Evolutionary conservation across 2,797 vertebrate genomes (phyloP).

Genomic region (Phalanger gymnotis): DNA sequence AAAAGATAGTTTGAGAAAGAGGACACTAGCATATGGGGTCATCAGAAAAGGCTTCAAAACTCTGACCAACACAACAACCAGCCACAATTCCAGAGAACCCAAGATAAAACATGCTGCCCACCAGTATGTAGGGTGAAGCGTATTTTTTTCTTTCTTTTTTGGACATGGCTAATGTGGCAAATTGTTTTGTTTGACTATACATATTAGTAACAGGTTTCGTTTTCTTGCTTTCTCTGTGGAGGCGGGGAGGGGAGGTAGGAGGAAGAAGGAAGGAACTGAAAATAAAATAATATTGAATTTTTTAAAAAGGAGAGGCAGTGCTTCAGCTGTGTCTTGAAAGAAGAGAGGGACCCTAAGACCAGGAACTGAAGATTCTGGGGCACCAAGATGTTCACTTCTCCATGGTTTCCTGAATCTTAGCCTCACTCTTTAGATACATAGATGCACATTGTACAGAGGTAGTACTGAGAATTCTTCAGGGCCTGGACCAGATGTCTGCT

Average conservation of each 20-base stretch:
- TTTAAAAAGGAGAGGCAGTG: background rate
- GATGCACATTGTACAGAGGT: background rate
- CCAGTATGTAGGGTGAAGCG: background rate
- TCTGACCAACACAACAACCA: background rate
- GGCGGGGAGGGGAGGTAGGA: background rate
- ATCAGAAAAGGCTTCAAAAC: background rate
- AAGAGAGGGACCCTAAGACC: background rate
- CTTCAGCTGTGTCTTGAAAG: background rate
- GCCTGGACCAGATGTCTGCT: conserved; percentile 10
- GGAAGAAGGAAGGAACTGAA: background rate
- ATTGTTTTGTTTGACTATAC: background rate
- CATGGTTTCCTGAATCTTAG: background rate
- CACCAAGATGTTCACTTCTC: background rate
- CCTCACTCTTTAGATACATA: background rate
- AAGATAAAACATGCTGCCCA: background rate
- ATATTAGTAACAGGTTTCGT: background rate
- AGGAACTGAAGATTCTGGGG: background rate
- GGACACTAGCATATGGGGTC: background rate
- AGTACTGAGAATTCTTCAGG: background rate
- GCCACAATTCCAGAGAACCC: background rate
- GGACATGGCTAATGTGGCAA: background rate
- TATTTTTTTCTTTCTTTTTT: background rate
- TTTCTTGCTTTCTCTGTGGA: background rate
- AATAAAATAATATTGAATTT: background rate
- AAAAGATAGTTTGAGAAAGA: background rate